Conservation (phyloP, 2,797 vertebrate genomes). For the Sus cebifrons region DNA sequence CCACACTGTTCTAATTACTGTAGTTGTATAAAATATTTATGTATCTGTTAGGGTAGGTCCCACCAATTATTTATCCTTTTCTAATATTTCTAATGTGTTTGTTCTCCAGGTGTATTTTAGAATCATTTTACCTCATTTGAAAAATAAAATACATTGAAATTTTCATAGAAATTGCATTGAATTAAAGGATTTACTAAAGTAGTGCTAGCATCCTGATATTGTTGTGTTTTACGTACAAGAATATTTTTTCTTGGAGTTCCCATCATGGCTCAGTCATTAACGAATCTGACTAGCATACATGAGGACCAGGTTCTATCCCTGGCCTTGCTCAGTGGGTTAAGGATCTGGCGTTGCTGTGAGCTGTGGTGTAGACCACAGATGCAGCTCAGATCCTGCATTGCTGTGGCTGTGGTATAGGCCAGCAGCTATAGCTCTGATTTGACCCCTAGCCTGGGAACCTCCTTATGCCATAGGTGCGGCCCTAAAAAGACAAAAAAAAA, state of each 20-base stretch:
- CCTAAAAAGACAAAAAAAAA: too few species aligned
- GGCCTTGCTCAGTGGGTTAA: too few species aligned
- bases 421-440: too few species aligned
- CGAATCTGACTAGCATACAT: too few species aligned
- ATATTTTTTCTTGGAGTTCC: not conserved
- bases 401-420: too few species aligned
- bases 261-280: too few species aligned
- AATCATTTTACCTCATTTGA: not conserved
- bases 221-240: not conserved
- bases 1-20: not conserved
- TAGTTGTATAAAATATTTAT: not conserved
- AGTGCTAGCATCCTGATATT: not conserved
- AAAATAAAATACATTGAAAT: not conserved
- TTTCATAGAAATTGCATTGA: not conserved
- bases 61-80: not conserved
- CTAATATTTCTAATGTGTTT: slow-evolving; percentile 14
- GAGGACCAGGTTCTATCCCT: too few species aligned
- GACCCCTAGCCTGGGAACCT: too few species aligned
- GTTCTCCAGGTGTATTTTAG: not conserved
- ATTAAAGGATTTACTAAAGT: not conserved
- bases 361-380: too few species aligned
- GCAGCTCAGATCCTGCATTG: too few species aligned
- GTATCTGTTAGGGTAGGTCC: not conserved
- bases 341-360: too few species aligned
- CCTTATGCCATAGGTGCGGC: too few species aligned